phyloP scores from a whole-genome alignment of 2,797 vertebrate genomes.

The Ctenopoma multispine region DNA sequence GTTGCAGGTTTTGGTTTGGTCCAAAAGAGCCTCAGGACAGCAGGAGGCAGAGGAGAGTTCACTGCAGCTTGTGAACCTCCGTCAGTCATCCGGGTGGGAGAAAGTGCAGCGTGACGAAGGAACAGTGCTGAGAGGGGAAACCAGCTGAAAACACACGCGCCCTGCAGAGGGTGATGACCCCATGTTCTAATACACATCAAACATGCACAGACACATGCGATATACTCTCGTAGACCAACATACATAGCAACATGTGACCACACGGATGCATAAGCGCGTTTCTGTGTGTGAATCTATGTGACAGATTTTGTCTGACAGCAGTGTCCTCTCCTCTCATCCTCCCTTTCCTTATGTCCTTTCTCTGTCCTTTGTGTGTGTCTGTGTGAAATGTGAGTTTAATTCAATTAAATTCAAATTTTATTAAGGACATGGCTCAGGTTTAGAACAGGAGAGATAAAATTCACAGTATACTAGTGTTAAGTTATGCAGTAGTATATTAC shows the following conservation, averaged over 20 bases:
- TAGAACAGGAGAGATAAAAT: neutral
- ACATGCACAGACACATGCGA: constrained; percentile 6
- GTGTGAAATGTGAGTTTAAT: neutral
- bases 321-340: constrained; percentile 37
- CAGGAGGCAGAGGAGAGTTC: constrained; percentile 52
- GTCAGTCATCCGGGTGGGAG: constrained; percentile 44
- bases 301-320: constrained; percentile 45
- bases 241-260: constrained; percentile 8
- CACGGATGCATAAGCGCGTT: neutral
- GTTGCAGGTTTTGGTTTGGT: constrained; percentile 22
- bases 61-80: constrained; percentile 48
- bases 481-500: constrained; percentile 29
- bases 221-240: neutral
- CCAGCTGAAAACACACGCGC: constrained; percentile 66
- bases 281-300: constrained; percentile 16
- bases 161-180: constrained; percentile 65
- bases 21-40: constrained; percentile 21
- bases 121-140: constrained; percentile 50
- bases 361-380: constrained; percentile 5
- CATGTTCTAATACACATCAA: constrained; percentile 29
- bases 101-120: constrained; percentile 35
- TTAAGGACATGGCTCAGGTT: neutral
- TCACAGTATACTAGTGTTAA: neutral
- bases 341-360: constrained; percentile 1
- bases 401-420: neutral